phyloP scores from a whole-genome alignment of 2,888 invertebrate species.

The Ellobium chinense region DNA sequence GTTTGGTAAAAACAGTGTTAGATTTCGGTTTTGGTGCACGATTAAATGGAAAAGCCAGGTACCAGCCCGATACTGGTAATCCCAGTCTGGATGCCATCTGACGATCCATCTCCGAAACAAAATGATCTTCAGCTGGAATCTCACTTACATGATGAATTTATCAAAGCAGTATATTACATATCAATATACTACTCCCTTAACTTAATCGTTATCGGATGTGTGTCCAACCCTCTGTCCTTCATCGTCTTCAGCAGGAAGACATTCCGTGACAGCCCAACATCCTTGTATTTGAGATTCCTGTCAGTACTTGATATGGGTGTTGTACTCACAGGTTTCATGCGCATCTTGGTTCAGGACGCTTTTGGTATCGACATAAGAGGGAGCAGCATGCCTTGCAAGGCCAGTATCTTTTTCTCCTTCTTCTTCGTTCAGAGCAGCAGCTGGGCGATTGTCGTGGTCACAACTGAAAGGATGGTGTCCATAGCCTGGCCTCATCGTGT shows the following conservation, averaged over 20 bases:
- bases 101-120: too few species aligned
- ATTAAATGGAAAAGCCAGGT: too few species aligned
- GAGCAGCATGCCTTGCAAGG: not conserved
- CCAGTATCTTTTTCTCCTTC: not conserved
- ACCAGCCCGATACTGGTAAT: too few species aligned
- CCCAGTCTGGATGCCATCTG: too few species aligned
- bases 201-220: not conserved
- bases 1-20: too few species aligned
- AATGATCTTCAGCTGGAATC: too few species aligned
- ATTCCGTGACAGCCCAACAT: not conserved
- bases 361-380: not conserved
- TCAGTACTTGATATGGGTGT: not conserved
- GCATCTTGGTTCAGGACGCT: not conserved
- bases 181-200: not conserved
- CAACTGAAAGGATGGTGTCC: not conserved
- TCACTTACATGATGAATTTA: too few species aligned
- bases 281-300: not conserved
- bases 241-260: not conserved
- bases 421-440: not conserved
- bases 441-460: not conserved
- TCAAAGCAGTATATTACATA: not conserved
- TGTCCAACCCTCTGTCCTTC: not conserved
- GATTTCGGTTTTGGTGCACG: too few species aligned
- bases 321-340: not conserved
- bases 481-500: constrained; percentile 8